phyloP scores from a whole-genome alignment of 1,140 invertebrate genomes.

The Phymorhynchus buccinoides region DNA sequence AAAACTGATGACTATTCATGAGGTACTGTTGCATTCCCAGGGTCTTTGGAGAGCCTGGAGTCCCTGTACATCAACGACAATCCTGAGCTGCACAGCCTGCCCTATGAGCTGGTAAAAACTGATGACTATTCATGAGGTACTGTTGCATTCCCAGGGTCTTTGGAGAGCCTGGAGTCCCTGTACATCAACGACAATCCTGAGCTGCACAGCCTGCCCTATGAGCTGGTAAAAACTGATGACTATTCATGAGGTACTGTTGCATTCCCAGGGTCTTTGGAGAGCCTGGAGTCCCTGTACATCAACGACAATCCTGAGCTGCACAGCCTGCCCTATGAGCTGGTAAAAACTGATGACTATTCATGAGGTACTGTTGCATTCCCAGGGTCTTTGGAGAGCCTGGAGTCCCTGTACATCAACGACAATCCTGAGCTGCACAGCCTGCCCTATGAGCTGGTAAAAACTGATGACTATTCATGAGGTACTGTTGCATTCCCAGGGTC shows the following conservation, averaged over 20 bases:
- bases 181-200: conserved; percentile 99
- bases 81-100: conserved; percentile 93
- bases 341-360: too few species aligned
- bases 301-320: conserved; percentile 98
- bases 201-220: conserved; percentile 96
- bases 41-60: conserved; percentile 96
- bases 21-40: too few species aligned
- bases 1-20: too few species aligned
- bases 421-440: conserved; percentile 96
- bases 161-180: conserved; percentile 95
- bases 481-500: too few species aligned
- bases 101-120: conserved; percentile 98
- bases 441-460: conserved; percentile 97
- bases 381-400: conserved; percentile 95
- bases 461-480: too few species aligned
- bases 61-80: conserved; percentile 99
- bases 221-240: too few species aligned
- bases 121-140: too few species aligned
- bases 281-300: conserved; percentile 95
- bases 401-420: conserved; percentile 98
- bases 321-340: conserved; percentile 97
- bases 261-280: conserved; percentile 94
- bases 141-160: too few species aligned
- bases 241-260: too few species aligned
- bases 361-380: too few species aligned